Conservation (phyloP, 2,797 vertebrate species). For the Cottoperca gobio region DNA sequence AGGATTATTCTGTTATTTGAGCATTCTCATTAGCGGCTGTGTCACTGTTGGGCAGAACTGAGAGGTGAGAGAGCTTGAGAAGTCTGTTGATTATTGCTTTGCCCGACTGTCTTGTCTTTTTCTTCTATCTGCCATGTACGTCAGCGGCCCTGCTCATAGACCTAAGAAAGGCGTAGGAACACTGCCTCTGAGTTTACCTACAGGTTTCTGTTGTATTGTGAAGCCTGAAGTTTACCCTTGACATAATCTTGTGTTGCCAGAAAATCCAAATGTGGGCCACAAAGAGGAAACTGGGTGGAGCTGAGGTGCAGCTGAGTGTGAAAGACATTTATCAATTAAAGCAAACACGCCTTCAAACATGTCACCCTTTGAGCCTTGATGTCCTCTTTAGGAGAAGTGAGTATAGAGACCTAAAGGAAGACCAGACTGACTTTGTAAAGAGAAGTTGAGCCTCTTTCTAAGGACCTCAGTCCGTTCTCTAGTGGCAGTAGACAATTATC, state of each 20-base stretch:
- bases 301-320: background rate
- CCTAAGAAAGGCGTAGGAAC: background rate
- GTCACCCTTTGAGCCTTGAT: conserved; percentile 7
- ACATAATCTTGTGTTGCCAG: background rate
- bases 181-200: background rate
- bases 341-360: conserved; percentile 21
- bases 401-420: background rate
- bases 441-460: background rate
- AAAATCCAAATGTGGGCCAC: background rate
- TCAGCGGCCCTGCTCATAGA: background rate
- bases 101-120: conserved; percentile 9
- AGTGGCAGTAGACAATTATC: background rate
- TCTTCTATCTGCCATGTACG: background rate
- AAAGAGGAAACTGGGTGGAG: conserved; percentile 5
- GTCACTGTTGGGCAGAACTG: conserved; percentile 37
- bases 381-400: background rate
- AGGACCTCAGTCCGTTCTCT: background rate
- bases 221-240: conserved; percentile 10
- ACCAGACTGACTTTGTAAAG: background rate
- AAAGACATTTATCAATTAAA: conserved; percentile 7
- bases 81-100: conserved; percentile 27
- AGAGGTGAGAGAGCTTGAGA: conserved; percentile 24
- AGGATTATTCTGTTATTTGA: conserved; percentile 75
- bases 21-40: conserved; percentile 64
- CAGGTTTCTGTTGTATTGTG: background rate